Evolutionary conservation across 2,888 invertebrate genomes (phyloP).

Genomic region (Piscicola geometra): DNA sequence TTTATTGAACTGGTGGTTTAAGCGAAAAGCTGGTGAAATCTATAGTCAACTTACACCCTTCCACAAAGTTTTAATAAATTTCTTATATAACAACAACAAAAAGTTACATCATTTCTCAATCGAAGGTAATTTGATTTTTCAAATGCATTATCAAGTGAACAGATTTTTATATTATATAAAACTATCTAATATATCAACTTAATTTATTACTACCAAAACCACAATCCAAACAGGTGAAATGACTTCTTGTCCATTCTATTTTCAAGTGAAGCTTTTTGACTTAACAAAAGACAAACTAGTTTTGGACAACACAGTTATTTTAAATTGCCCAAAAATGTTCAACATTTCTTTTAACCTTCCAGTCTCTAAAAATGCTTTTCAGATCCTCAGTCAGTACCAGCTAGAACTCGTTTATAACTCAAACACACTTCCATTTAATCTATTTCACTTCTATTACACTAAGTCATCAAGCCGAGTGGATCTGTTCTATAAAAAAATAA

Average conservation of each 20-base stretch:
- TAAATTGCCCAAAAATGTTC: neutral
- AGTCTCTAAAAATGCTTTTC: neutral
- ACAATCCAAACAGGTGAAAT: neutral
- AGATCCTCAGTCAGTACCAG: neutral
- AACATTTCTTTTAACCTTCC: neutral
- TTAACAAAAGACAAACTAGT: neutral
- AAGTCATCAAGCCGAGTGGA: neutral
- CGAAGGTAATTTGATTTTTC: conserved; percentile 2
- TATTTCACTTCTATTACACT: neutral
- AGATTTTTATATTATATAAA: too few species aligned
- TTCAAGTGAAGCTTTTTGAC: conserved; percentile 15
- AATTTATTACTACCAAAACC: too few species aligned
- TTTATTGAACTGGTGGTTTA: conserved; percentile 3
- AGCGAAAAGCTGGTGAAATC: neutral
- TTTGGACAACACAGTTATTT: neutral
- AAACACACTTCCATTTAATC: neutral
- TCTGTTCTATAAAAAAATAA: neutral
- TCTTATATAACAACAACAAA: neutral
- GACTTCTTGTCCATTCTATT: neutral
- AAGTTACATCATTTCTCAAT: neutral
- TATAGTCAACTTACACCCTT: neutral
- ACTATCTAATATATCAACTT: too few species aligned
- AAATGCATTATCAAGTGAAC: too few species aligned
- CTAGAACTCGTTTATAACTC: neutral
- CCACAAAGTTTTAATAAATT: neutral